Percentiles rank a stretch among this genome's conserved stretches.
Conservation (phyloP, 2,888 invertebrate genomes). For the Bugula neritina region DNA sequence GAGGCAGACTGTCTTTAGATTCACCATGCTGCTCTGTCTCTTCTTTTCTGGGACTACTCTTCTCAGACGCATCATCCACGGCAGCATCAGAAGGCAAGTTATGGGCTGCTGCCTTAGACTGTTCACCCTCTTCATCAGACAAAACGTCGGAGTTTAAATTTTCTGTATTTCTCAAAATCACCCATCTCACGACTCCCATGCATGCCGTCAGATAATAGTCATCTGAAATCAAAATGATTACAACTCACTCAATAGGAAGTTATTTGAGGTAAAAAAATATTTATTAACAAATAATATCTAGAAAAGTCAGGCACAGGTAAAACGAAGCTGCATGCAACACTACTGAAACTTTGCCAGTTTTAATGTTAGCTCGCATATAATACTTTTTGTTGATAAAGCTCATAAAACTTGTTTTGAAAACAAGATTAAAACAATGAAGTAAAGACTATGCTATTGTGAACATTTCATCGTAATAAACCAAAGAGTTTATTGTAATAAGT, state of each 20-base stretch:
- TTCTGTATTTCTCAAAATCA: slow-evolving; percentile 54
- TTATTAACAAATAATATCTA: neutral
- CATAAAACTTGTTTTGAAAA: too few relatives aligned
- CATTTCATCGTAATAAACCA: too few relatives aligned
- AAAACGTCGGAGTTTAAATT: slow-evolving; percentile 6
- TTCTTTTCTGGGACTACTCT: neutral
- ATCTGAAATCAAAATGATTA: slow-evolving; percentile 57
- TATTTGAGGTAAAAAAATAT: neutral
- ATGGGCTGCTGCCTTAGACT: neutral
- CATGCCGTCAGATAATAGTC: slow-evolving; percentile 86
- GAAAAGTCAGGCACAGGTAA: too few relatives aligned
- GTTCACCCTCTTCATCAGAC: slow-evolving; percentile 23
- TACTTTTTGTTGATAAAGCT: too few relatives aligned
- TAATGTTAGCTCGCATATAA: too few relatives aligned
- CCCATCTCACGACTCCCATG: slow-evolving; percentile 73
- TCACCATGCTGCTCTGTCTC: neutral
- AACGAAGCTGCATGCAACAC: too few relatives aligned
- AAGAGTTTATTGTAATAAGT: too few relatives aligned
- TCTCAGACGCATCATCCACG: neutral
- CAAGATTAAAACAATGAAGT: too few relatives aligned
- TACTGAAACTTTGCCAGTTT: too few relatives aligned
- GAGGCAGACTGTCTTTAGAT: slow-evolving; percentile 22
- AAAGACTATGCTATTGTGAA: too few relatives aligned
- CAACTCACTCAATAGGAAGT: neutral
- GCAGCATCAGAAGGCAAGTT: neutral